Conservation (phyloP, 37 sponge, comb jelly and placozoan genomes). For the Theonella swinhoei region DNA sequence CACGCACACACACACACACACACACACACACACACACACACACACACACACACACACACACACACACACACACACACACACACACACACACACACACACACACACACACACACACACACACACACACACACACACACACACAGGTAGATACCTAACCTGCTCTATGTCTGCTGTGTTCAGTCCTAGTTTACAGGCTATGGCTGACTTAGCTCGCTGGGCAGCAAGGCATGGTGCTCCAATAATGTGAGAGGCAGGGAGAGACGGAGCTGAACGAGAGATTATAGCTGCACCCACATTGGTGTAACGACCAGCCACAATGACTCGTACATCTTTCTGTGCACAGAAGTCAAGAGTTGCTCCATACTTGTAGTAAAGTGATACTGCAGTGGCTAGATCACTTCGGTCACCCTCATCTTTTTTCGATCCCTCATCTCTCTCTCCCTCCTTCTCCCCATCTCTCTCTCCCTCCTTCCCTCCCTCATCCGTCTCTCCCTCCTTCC, state of each 20-base stretch:
- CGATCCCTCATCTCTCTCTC: neutral
- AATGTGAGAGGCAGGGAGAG: neutral
- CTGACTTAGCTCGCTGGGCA: constrained; percentile 50
- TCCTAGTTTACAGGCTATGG: constrained; percentile 51
- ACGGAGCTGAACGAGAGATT: constrained; percentile 23
- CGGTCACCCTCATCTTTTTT: neutral
- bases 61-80: too few species aligned
- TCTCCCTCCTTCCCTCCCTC: neutral
- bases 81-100: too few species aligned
- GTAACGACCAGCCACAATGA: constrained; percentile 56
- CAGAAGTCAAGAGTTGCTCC: constrained; percentile 54
- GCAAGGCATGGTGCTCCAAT: constrained; percentile 43
- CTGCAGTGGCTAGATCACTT: neutral
- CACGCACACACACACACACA: too few species aligned
- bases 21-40: too few species aligned
- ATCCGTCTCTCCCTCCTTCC: neutral
- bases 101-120: too few species aligned
- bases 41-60: too few species aligned
- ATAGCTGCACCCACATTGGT: constrained; percentile 51
- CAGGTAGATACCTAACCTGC: too few species aligned
- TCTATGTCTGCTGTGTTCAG: constrained; percentile 44
- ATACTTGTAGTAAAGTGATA: constrained; percentile 39
- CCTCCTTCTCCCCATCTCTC: neutral
- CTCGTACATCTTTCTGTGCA: constrained; percentile 44
- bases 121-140: too few species aligned